Conservation (phyloP, 2,888 invertebrate genomes). For the Galeruca laticollis region DNA sequence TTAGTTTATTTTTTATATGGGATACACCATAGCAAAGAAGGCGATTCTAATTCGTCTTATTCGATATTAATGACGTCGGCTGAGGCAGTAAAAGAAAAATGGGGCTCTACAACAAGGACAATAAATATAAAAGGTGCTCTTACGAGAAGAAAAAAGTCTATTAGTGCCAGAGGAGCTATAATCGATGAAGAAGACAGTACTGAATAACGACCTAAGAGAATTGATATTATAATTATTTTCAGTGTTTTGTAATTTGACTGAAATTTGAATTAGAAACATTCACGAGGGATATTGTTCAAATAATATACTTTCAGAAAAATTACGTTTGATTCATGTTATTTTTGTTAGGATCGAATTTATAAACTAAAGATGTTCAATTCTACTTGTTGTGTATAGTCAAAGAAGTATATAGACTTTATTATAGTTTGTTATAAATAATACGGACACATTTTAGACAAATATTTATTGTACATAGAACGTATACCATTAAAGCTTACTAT, state of each 20-base stretch:
- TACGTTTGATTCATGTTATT: background rate
- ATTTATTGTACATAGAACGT: conserved; percentile 14
- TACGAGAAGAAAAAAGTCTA: conserved; percentile 61
- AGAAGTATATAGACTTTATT: background rate
- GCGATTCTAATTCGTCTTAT: conserved; percentile 73
- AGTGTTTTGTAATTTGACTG: background rate
- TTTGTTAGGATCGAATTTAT: background rate
- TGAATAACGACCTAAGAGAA: conserved; percentile 46
- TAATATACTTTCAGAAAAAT: background rate
- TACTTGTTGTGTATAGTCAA: background rate
- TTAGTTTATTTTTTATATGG: conserved; percentile 87
- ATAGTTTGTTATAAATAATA: conserved; percentile 1
- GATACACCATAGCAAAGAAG: conserved; percentile 86
- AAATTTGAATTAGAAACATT: background rate
- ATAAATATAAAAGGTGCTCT: conserved; percentile 61
- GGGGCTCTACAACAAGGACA: conserved; percentile 70
- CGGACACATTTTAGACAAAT: conserved; percentile 11
- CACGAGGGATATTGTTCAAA: too few species aligned
- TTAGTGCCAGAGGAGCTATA: conserved; percentile 64
- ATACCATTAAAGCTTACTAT: conserved; percentile 8
- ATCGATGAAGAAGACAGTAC: conserved; percentile 62
- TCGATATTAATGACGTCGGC: conserved; percentile 76
- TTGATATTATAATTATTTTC: background rate
- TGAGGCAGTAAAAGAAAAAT: conserved; percentile 73
- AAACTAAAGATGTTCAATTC: background rate